These are phyloP conservation scores for Sesia apiformis DNA, from an alignment of 2,888 invertebrate species.

Conservation along the genomic window DNA sequence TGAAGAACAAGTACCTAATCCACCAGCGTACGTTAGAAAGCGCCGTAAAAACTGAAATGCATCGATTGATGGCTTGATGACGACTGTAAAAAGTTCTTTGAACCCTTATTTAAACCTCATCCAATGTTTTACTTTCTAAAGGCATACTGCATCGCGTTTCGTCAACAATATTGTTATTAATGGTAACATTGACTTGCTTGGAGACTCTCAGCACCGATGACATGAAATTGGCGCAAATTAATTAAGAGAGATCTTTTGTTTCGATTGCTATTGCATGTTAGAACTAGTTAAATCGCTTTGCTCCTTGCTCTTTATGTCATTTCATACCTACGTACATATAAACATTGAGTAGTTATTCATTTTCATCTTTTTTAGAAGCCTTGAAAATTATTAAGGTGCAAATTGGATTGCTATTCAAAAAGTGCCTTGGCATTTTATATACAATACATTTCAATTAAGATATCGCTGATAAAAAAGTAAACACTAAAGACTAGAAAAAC, in stretches of 20 bases:
- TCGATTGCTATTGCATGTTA: no score
- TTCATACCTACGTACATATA: no score
- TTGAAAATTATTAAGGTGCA: no score
- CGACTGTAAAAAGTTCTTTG: slow-evolving; percentile 43
- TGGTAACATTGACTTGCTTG: slow-evolving; percentile 20
- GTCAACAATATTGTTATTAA: slow-evolving; percentile 28
- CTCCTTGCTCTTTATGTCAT: no score
- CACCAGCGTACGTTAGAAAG: slow-evolving; percentile 25
- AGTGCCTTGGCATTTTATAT: no score
- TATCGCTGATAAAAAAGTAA: no score
- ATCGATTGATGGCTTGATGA: slow-evolving; percentile 47
- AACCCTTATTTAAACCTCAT: slow-evolving; percentile 31
- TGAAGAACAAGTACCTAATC: not conserved
- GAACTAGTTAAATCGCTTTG: no score
- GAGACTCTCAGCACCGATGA: slow-evolving; percentile 8
- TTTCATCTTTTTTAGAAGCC: no score
- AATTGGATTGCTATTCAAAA: no score
- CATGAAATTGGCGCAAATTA: slow-evolving; percentile 1
- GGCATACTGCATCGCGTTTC: slow-evolving; percentile 13
- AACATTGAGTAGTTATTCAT: no score
- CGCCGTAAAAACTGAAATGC: slow-evolving; percentile 41
- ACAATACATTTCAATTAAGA: no score
- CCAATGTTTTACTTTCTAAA: slow-evolving; percentile 9
- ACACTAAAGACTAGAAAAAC: no score
- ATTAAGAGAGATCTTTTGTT: not conserved